These are phyloP conservation scores for Liparis tanakae DNA, from an alignment of 2,797 vertebrate genomes.

Conservation along the genomic window DNA sequence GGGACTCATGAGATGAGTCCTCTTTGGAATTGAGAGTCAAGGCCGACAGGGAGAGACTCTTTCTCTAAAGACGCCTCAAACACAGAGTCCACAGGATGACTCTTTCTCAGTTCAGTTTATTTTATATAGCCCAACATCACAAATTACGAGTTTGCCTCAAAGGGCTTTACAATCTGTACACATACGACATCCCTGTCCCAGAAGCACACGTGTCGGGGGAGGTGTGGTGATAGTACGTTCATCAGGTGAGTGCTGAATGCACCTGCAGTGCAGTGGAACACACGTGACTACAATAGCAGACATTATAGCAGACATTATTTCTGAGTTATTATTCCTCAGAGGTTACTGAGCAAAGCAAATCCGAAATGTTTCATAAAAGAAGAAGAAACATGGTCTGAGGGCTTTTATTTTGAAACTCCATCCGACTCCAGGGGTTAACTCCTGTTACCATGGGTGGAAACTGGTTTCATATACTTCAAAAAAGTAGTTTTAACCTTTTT, in stretches of 20 bases:
- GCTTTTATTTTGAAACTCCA: conserved; percentile 7
- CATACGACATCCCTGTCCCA: too few species aligned
- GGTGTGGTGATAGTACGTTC: too few species aligned
- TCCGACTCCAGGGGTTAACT: not conserved
- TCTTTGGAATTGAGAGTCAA: conserved; percentile 8
- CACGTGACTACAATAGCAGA: too few species aligned
- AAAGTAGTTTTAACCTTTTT: too few species aligned
- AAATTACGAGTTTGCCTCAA: too few species aligned
- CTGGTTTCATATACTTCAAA: not conserved
- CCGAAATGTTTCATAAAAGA: not conserved
- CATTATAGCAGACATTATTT: too few species aligned
- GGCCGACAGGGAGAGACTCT: not conserved
- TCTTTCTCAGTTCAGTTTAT: too few species aligned
- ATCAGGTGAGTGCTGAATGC: too few species aligned
- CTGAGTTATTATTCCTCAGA: not conserved
- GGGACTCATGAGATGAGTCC: conserved; percentile 60
- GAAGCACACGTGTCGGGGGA: too few species aligned
- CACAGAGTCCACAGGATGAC: not conserved
- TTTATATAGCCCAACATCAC: too few species aligned
- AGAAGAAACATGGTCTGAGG: not conserved
- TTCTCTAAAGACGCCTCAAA: not conserved
- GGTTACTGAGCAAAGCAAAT: not conserved
- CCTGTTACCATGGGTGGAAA: not conserved
- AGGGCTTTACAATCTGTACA: too few species aligned
- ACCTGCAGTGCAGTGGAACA: too few species aligned